Evolutionary conservation across 2,888 invertebrate genomes (phyloP), one percentile per base, ranked within the genome.

Genomic region (Asteroscopus sphinx): DNA sequence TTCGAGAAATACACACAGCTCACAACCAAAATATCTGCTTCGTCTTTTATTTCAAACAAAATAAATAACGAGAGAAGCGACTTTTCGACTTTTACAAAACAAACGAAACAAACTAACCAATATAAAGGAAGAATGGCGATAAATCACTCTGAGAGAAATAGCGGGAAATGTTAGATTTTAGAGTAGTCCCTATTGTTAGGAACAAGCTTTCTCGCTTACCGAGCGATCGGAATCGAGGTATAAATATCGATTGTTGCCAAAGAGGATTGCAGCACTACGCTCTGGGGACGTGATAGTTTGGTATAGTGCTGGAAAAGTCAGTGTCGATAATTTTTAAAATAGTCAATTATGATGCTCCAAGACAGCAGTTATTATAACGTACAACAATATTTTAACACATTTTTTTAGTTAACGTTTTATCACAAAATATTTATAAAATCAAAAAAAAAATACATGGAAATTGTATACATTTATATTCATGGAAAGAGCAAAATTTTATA

Each of bases 191-290:
- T 17, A 68, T 79, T 82, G 78, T 64, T 71, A 35, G 21, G 62
- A 85, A 91, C 89, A 89, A 88, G 89, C 88, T 87, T 89, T 85
- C 87, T 88, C 90, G 88, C 88, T 92, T 89, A 89, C 85, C 69
- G 67, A 69, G 51, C 76, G 80, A 83, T 85, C 82, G 82, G 62
- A 75, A 79, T 84, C 77, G 82, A 79, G 76, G 77, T 85, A 85
- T 88, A 85, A 83, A 82, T 87, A 92, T 91, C 89, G 91, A 88
- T 89, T 86, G 83, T 80, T 70, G 52, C 57, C 70, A 88, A 89
- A 89, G 86, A 83, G 88, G 87, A 90, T 88, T 86, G 86, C 78
- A 76, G 73, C 81, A 79, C 83, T 81, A 79, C 74, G 82, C 88
- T 87, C 86, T 73, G 63, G 88, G 87, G 88, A 86, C 73, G 52